These are phyloP conservation scores for Lophura nycthemera DNA, from an alignment of 2,113 vertebrate species.

Conservation along the genomic window DNA sequence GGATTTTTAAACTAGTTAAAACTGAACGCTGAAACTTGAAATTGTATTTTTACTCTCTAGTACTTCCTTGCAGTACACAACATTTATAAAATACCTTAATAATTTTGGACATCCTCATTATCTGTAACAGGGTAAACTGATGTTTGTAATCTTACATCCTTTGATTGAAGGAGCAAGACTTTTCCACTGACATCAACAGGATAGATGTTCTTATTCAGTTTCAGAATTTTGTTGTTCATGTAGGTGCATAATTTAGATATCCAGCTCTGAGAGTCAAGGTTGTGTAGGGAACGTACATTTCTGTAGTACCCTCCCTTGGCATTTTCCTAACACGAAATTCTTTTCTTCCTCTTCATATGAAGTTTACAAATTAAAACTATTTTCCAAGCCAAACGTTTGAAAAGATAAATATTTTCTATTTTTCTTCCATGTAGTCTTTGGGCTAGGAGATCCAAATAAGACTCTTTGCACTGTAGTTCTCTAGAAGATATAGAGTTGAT, in stretches of 20 bases:
- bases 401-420: neutral
- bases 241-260: neutral
- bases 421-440: neutral
- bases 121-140: neutral
- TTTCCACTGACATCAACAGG: neutral
- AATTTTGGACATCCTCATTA: neutral
- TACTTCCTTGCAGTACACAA: neutral
- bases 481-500: no score
- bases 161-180: neutral
- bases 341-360: neutral
- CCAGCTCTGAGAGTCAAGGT: neutral
- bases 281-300: neutral
- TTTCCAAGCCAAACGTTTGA: neutral
- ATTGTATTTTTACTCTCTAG: neutral
- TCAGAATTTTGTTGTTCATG: neutral
- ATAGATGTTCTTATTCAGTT: neutral
- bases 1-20: neutral
- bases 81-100: neutral
- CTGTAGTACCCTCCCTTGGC: no score
- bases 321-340: neutral
- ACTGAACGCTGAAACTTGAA: neutral
- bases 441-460: neutral
- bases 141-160: neutral
- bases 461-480: neutral
- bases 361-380: neutral